Base-by-base conservation (phyloP, 1,140 invertebrate species). In the Thaumatotibia leucotreta region DNA sequence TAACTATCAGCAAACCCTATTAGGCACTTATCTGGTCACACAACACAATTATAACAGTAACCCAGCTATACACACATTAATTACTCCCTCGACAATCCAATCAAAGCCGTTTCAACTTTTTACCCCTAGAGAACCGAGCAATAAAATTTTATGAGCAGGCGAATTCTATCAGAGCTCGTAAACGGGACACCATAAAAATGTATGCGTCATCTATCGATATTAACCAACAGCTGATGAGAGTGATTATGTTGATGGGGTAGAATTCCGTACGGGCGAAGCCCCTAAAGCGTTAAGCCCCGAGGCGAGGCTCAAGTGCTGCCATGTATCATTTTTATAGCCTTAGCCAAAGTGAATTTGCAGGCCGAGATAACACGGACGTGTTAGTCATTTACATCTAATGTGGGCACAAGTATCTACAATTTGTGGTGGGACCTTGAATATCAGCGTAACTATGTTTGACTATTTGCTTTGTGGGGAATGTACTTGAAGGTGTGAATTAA, bases 261-360 rank as follows among this genome's bases (percentile, higher is more conserved):
- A 77, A 80, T 80, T 81, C 80, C 80, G 76, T 69, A 71, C 68
- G 73, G 74, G 72, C 66, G 75, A 72, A 74, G 63, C 61, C 62
- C 73, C 69, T 29, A 62, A 76, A 77, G 70, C 70, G 73, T 74
- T 80, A 79, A 88, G 73, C 77, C 83, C 77, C 74, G 72, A 80
- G 81, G 78, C 83, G 77, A 75, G 74, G 64, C 76, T 72, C 76
- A 86, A 87, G 82, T 83, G 71, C 73, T 70, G 69, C 74, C 65
- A 89, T 89, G 81, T 89, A 86, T 89, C 87, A 88, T 87, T 89
- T 89, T 89, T 89, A 89, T 84, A 69, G 79, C 77, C 67, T 67
- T 61, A 73, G 79, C 78, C 73, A 88, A 89, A 89, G 85, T 89
- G 87, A 89, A 89, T 89, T 89, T 88, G 85, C 78, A 82, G 84